Evolutionary conservation across 1,140 invertebrate genomes (phyloP).

Genomic region (Cryptotermes secundus): DNA sequence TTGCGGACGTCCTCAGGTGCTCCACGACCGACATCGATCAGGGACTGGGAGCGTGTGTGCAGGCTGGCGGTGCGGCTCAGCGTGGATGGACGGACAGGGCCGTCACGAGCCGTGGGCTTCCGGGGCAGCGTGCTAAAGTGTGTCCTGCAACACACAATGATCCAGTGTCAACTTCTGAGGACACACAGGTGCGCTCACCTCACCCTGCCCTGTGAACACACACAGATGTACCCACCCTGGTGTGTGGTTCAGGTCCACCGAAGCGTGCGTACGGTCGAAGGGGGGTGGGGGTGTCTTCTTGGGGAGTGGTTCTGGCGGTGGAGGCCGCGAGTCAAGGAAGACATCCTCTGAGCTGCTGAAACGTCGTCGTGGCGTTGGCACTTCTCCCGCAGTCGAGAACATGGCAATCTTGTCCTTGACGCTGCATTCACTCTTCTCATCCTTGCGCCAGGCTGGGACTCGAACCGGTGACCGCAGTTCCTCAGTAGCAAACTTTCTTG

Average conservation of each 20-base stretch:
- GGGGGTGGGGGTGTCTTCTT: too few species aligned
- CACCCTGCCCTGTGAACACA: too few species aligned
- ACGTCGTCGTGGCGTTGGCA: conserved; percentile 44
- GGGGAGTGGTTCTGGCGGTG: not conserved
- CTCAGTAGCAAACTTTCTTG: conserved; percentile 35
- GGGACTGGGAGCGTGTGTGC: conserved; percentile 50
- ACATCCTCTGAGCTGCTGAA: conserved; percentile 54
- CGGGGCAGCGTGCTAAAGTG: not conserved
- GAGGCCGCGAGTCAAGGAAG: conserved; percentile 39
- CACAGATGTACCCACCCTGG: too few species aligned
- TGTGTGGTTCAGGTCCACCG: too few species aligned
- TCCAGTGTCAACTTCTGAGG: too few species aligned
- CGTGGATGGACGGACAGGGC: conserved; percentile 23
- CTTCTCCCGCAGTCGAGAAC: conserved; percentile 62
- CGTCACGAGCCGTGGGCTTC: conserved; percentile 37
- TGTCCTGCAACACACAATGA: not conserved
- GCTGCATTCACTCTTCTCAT: conserved; percentile 73
- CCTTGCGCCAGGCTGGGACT: conserved; percentile 54
- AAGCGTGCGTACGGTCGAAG: too few species aligned
- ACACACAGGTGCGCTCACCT: too few species aligned
- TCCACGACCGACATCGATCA: conserved; percentile 48
- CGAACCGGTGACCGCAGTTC: conserved; percentile 24
- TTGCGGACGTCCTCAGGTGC: conserved; percentile 46
- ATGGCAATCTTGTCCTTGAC: conserved; percentile 86
- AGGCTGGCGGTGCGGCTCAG: conserved; percentile 51